Evolutionary conservation across 2,797 vertebrate genomes (phyloP), one percentile per base, ranked within the genome.

Genomic region (Tokudaia muenninki): DNA sequence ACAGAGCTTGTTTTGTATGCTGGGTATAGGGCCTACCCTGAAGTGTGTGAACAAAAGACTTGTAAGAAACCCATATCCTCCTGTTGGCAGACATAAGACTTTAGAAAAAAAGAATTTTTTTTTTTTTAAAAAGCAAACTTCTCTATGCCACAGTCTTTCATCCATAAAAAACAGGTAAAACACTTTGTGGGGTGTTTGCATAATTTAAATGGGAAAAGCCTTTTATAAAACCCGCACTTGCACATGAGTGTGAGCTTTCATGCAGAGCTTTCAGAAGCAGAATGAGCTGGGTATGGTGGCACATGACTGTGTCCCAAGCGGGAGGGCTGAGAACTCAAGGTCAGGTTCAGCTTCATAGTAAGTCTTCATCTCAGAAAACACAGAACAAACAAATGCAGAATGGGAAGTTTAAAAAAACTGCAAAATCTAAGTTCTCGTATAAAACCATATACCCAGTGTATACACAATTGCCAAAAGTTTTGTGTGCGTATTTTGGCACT

Each of bases 151-250:
- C 13, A 47, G 61, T 87, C 96, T 84, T 37, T 90, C 37, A 52
- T 2, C 21, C 41, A 75, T 47, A 52, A 87, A 65, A 95, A 80
- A 47, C 8, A 91, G 6, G 34, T 50, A 91, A 92, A 92, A 94
- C 24, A 59, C 47, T 89, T 74, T 44, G 84, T 13, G 80, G 31
- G 7, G 1, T 34, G 37, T 37, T 52, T 52, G 22, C 1, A 65
- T 91, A 16, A 94, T 57, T 97, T 61, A 84, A 92, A 57, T 77
- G 50, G 78, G 37, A 93, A 78, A 92, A 93, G 21, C 4, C 14
- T 67, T 86, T 55, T 77, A 52, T 86, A 94, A 95, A 91, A 37
- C 87, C 72, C 91, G 10, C 5, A 96, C 59, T 10, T 37, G 31
- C 21, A 31, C 5, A 19, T 80, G 74, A 90, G 11, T 29, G 55